A percentile compares a stretch with the other conserved stretches of the same genome.
Evolutionary conservation across 2,113 vertebrate genomes (phyloP).

Genomic region (Glaucidium brasilianum): DNA sequence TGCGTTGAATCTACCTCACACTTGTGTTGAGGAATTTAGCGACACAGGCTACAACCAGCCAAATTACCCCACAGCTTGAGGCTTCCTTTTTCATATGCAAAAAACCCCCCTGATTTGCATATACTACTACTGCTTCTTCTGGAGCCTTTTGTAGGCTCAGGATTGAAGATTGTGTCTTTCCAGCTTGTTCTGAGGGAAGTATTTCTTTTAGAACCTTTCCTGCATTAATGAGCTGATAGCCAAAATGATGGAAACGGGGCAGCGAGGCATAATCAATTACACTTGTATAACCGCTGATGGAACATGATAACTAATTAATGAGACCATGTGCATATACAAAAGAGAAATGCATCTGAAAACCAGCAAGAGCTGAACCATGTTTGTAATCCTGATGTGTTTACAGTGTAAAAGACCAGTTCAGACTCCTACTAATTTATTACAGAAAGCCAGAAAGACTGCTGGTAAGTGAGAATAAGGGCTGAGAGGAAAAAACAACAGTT

Average conservation of each 20-base stretch:
- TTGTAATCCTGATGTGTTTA: conserved; percentile 48
- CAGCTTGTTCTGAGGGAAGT: neutral
- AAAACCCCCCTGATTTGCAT: neutral
- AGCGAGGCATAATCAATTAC: conserved; percentile 5
- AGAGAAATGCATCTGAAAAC: conserved; percentile 13
- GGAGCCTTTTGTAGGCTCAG: neutral
- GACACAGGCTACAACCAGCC: neutral
- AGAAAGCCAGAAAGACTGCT: neutral
- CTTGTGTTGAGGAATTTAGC: neutral
- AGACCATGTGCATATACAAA: neutral
- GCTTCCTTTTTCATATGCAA: neutral
- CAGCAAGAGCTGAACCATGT: neutral
- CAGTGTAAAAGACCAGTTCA: neutral
- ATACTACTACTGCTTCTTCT: neutral
- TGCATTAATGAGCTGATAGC: conserved; percentile 15
- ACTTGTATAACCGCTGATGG: conserved; percentile 13
- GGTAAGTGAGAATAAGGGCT: neutral
- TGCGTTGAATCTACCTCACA: neutral
- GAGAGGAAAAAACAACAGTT: neutral
- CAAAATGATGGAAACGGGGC: conserved; percentile 1
- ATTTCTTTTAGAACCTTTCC: neutral
- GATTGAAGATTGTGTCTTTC: neutral
- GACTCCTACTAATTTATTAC: neutral
- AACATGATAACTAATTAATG: conserved; percentile 48
- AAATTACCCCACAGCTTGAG: neutral